phyloP scores from a whole-genome alignment of 2,797 vertebrate genomes.

The Tokudaia muenninki region DNA sequence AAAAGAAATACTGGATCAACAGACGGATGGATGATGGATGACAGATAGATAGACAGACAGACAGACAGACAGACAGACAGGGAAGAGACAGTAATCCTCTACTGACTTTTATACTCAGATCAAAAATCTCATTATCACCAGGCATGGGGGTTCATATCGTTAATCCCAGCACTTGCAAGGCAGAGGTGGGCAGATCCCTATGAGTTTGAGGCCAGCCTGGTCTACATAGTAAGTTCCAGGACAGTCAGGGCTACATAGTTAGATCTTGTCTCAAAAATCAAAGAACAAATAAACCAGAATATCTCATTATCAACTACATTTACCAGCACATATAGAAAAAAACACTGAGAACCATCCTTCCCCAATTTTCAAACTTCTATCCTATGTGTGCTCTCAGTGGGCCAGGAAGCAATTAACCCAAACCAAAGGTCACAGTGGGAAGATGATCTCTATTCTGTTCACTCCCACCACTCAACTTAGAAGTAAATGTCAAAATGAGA shows the following conservation, averaged over 20 bases:
- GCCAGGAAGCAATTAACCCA: constrained; percentile 26
- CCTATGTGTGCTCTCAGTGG: not conserved
- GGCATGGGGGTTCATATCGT: not conserved
- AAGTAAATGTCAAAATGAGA: constrained; percentile 58
- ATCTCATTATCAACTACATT: constrained; percentile 22
- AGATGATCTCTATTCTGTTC: constrained; percentile 31
- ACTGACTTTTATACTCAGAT: constrained; percentile 51
- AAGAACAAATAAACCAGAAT: constrained; percentile 18
- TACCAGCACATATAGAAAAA: constrained; percentile 17
- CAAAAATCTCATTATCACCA: constrained; percentile 20
- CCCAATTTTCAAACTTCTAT: constrained; percentile 49
- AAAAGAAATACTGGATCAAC: not conserved
- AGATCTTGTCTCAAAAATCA: not conserved
- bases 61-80: not conserved
- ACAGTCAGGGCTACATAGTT: not conserved
- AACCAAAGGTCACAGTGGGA: constrained; percentile 33
- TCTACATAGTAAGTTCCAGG: not conserved
- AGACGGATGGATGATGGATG: not conserved
- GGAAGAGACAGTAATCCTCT: not conserved
- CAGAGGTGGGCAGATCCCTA: not conserved
- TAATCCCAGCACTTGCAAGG: not conserved
- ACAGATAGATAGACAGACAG: no score
- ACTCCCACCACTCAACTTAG: constrained; percentile 9
- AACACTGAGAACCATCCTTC: not conserved
- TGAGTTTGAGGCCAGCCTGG: not conserved